Evolutionary conservation across 2,888 invertebrate species (phyloP).

Genomic region (Penaeus monodon): DNA sequence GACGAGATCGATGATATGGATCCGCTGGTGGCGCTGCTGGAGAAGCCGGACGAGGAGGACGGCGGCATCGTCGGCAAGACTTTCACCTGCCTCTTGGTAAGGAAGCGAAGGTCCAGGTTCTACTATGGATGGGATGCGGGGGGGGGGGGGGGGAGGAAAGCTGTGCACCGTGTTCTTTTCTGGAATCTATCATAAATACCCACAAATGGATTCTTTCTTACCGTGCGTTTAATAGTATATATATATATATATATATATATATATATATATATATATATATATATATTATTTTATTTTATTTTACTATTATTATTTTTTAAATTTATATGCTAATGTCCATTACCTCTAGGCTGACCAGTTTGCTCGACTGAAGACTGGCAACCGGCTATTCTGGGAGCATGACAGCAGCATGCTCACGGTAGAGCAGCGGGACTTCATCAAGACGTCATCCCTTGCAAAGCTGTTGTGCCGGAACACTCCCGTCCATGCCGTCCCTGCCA

Average conservation of each 20-base stretch:
- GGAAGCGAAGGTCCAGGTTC: not conserved
- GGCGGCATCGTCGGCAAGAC: constrained; percentile 46
- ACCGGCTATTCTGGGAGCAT: constrained; percentile 63
- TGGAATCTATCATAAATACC: too few relatives aligned
- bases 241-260: not conserved
- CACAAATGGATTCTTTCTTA: too few relatives aligned
- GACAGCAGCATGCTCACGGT: constrained; percentile 56
- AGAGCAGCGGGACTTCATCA: constrained; percentile 52
- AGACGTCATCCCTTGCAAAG: constrained; percentile 38
- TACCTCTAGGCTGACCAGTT: constrained; percentile 59
- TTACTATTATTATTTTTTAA: not conserved
- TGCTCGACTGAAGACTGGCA: constrained; percentile 62
- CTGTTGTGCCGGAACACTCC: constrained; percentile 54
- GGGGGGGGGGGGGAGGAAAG: too few relatives aligned
- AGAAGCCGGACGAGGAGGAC: constrained; percentile 40
- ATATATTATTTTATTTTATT: not conserved
- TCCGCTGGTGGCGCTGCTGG: constrained; percentile 49
- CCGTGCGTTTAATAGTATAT: not conserved
- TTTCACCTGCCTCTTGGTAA: constrained; percentile 65
- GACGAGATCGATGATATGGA: constrained; percentile 61
- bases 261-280: too few relatives aligned
- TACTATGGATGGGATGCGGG: not conserved
- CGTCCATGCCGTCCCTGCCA: constrained; percentile 39
- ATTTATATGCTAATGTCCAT: not conserved
- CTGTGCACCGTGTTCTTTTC: too few relatives aligned